Evolutionary conservation across 2,113 vertebrate genomes (phyloP), one percentile per base, ranked within the genome.

Genomic region (Corythoichthys intestinalis): DNA sequence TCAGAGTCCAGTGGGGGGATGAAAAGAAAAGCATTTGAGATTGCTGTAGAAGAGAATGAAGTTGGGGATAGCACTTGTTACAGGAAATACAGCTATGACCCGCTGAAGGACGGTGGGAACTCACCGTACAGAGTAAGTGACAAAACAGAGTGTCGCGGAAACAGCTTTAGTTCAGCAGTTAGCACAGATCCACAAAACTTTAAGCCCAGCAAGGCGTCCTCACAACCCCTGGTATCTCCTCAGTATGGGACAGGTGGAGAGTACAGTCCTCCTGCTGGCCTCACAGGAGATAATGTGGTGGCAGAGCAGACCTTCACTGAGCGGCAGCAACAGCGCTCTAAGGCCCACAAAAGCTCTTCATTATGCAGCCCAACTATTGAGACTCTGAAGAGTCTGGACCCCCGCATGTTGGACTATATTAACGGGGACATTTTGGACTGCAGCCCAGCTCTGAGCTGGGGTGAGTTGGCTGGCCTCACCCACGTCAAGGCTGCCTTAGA

Each of bases 21-120:
- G 76, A 98, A 98, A 89, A 94, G 96, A 78, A 98, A 98, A 78
- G 96, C 94, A 0, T 94, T 94, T 4, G 95, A 96, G 67, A 89
- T 95, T 87, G 72, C 81, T 0, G 69, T 88, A 0, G 93, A 94
- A 34, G 94, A 94, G 0, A 94, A 93, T 0, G 92, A 91, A 0
- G 92, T 91, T 2, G 91, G 91, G 49, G 86, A 89, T 2, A 66
- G 77, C 28, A 82, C 89, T 28, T 92, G 94, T 76, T 96, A 96
- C 80, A 92, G 94, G 83, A 98, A 97, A 85, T 97, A 94, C 72
- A 88, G 90, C 73, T 96, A 96, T 46, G 94, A 96, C 80, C 88
- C 93, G 46, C 76, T 93, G 81, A 96, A 98, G 83, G 78, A 90
- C 1, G 89, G 89, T 11, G 90, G 80, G n/a, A 85, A 86, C 71